Base-by-base conservation (phyloP, 2,797 vertebrate species). In the Clarias laeviceps region DNA sequence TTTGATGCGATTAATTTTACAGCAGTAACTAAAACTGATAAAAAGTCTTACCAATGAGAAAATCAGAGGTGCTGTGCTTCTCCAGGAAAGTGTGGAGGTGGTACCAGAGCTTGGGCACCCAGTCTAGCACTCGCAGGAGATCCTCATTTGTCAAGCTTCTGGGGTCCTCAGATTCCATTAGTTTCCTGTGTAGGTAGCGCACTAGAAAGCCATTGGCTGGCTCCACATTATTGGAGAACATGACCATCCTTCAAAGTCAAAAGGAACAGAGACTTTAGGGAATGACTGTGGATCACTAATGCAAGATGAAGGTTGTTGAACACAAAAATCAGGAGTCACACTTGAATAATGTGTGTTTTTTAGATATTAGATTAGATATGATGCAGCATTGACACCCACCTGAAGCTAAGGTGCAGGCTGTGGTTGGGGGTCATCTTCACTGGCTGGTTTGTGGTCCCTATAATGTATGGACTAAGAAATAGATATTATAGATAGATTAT, bases 41-140 rank as follows among this genome's bases (percentile, higher is more conserved):
- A 20, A 22, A 18, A 37, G 50, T 61, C 80, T 54, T 94, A 99
- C 98, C 98, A 0, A 99, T 99, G 90, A 99, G 98, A 93, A 99
- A 99, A 92, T 99, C 98, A 0, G 98, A 98, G 64, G 98, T 99
- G 94, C 98, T 99, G 94, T 99, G 97, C 91, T 99, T 99, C 94
- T 99, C 98, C 91, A 99, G 94, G 92, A 99, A 99, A 86, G 98
- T 94, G 93, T 99, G 98, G 85, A 99, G 96, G 84, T 99, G 98
- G 91, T 99, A 99, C 98, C 98, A 99, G 76, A 99, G 96, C 91
- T 98, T 97, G 88, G 98, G 98, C 77, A 99, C 96, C 98, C 98
- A 99, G 93, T 99, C 98, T 66, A 99, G 93, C 87, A 99, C 97
- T 79, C 95, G 94, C 83, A 99, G 94, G 86, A 99, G 94, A 89